These are phyloP conservation scores for Thecocarcelia acutangulata DNA, from an alignment of 2,888 invertebrate species.

Conservation along the genomic window DNA sequence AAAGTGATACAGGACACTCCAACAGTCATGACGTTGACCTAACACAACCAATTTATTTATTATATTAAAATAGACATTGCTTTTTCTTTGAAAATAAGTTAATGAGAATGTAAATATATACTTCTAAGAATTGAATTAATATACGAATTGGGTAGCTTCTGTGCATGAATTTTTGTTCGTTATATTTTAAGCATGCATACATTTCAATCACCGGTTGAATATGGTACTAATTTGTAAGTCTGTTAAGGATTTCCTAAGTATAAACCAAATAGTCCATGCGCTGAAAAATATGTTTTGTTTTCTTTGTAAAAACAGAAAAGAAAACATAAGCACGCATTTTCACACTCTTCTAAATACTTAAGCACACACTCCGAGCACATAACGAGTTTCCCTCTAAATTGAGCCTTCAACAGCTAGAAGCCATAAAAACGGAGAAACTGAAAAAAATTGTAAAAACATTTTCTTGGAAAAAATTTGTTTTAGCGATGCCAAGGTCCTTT, in stretches of 20 bases:
- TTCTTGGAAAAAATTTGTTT: slow-evolving; percentile 25
- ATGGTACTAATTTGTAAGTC: neutral
- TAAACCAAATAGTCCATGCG: neutral
- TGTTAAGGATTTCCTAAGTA: slow-evolving; percentile 13
- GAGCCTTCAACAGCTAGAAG: slow-evolving; percentile 5
- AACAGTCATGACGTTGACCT: no score
- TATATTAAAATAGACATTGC: no score
- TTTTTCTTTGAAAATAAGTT: no score
- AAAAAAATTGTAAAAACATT: neutral
- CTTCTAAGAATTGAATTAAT: no score
- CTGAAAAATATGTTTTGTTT: no score
- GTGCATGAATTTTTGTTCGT: no score
- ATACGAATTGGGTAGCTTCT: no score
- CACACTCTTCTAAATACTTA: slow-evolving; percentile 31
- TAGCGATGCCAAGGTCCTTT: slow-evolving; percentile 41
- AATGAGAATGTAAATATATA: no score
- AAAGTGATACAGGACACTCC: no score
- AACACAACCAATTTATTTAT: no score
- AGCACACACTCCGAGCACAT: slow-evolving; percentile 22
- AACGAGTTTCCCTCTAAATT: slow-evolving; percentile 6
- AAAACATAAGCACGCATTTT: slow-evolving; percentile 3
- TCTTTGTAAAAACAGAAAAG: neutral
- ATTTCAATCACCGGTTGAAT: no score
- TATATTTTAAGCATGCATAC: no score
- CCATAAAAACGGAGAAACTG: neutral